These are phyloP conservation scores for Mesitornis unicolor DNA, from an alignment of 2,113 vertebrate species.

Conservation along the genomic window DNA sequence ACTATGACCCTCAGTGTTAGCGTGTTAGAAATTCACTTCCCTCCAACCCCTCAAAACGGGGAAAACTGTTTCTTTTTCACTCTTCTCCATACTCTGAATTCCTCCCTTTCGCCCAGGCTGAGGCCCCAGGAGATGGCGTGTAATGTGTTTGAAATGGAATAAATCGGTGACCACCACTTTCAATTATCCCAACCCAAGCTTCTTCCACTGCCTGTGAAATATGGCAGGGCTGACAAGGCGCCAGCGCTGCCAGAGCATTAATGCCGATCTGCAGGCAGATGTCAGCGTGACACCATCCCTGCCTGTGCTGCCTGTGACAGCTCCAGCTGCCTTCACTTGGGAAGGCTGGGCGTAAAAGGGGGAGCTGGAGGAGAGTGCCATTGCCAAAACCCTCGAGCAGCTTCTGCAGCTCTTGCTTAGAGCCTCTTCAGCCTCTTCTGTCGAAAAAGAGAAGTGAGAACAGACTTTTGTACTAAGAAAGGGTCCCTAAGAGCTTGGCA, in stretches of 20 bases:
- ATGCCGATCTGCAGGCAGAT: background rate
- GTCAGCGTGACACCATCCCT: background rate
- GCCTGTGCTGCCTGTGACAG: background rate
- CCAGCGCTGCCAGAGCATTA: background rate
- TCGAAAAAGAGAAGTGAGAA: background rate
- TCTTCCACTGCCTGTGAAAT: background rate
- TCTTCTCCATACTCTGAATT: background rate
- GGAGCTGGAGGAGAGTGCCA: background rate
- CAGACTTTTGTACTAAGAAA: background rate
- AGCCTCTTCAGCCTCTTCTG: background rate
- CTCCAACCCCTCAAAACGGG: background rate
- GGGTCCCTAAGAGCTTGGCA: background rate
- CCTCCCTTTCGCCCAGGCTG: fast-evolving
- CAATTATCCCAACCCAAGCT: background rate
- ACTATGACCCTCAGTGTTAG: background rate
- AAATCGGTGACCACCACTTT: background rate
- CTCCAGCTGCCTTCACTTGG: background rate
- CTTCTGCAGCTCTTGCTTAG: background rate
- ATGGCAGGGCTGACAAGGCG: background rate
- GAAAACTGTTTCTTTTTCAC: background rate
- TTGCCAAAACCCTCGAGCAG: background rate
- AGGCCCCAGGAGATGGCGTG: background rate
- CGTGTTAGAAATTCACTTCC: background rate
- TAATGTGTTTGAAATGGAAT: background rate
- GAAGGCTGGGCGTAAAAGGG: background rate